Conservation (phyloP, 1,140 invertebrate species). For the Drosophila navojoa region DNA sequence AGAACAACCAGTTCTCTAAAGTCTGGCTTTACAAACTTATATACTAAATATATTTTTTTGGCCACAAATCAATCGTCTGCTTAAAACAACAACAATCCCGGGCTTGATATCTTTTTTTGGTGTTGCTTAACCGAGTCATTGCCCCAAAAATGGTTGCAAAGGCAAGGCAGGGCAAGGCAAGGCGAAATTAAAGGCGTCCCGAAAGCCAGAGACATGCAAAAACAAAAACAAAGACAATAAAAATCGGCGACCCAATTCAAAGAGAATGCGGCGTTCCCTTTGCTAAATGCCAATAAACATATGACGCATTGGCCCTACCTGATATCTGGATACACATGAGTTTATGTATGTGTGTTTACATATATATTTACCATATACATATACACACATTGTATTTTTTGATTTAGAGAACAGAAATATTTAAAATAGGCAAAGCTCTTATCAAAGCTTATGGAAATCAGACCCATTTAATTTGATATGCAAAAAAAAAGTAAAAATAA, state of each 20-base stretch:
- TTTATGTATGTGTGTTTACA: background rate
- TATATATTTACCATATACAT: background rate
- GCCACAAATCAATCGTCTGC: slow-evolving; percentile 37
- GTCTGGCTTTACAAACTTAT: slow-evolving; percentile 4
- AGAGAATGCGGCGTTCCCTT: slow-evolving; percentile 51
- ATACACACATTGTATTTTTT: background rate
- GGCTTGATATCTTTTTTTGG: slow-evolving; percentile 12
- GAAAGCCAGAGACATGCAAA: slow-evolving; percentile 41
- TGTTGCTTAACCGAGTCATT: slow-evolving; percentile 73
- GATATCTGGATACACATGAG: background rate
- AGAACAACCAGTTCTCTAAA: slow-evolving; percentile 36
- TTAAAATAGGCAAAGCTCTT: slow-evolving; percentile 48
- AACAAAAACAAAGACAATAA: slow-evolving; percentile 44
- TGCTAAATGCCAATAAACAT: slow-evolving; percentile 36
- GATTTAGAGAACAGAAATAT: slow-evolving; percentile 4
- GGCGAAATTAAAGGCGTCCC: slow-evolving; percentile 41
- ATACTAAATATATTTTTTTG: slow-evolving; percentile 21
- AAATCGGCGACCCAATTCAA: slow-evolving; percentile 48
- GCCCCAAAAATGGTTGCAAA: slow-evolving; percentile 72
- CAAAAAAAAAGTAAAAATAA: slow-evolving; percentile 51
- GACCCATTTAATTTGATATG: slow-evolving; percentile 56
- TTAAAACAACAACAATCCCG: background rate
- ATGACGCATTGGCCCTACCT: slow-evolving; percentile 46
- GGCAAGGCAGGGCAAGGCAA: slow-evolving; percentile 43
- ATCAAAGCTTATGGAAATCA: slow-evolving; percentile 77